Base-by-base conservation (phyloP, 2,113 vertebrate species). In the Cephalopholis sonnerati region DNA sequence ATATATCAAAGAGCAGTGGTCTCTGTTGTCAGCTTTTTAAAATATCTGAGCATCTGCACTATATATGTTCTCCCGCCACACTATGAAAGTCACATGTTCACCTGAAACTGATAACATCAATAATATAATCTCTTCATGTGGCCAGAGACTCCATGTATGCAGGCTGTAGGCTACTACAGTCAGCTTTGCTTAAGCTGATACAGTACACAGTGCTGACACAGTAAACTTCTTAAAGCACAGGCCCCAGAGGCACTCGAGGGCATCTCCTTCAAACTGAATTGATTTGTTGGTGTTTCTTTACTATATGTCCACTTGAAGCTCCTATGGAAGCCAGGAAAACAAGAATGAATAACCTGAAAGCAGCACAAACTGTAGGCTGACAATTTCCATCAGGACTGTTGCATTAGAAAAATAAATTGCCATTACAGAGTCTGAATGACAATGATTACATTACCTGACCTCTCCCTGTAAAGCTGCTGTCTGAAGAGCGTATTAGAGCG, bases 221-320 rank as follows among this genome's bases (percentile, higher is more conserved):
- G n/a, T 20, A 53, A 75, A 76, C 50, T 5, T 75, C 20, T 13
- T 25, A 16, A 27, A 55, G 61, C 20, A 39, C 66, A 63, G n/a
- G 41, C 9, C 27, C 20, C 22, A 20, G 10, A 58, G 62, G 63
- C 22, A 25, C 68, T 25, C 48, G 20, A 65, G 15, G 10, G 27
- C 9, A 51, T 29, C 18, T 32, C 18, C 18, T 59, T 69, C 32
- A 62, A 17, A 13, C n/a, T 67, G 29, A 61, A 68, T 59, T 41
- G 8, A 68, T 61, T 50, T n/a, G 13, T 20, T 27, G 17, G 18
- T 16, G 39, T 63, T 46, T 72, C 39, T 57, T 29, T 29, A 2
- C 12, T 8, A 9, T 13, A n/a, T 13, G 27, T 63, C 50, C 10
- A 57, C 24, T 66, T 44, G 51, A 53, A 66, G 44, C 9, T 18